Base-by-base conservation (phyloP, 2,888 invertebrate genomes). In the Rhyacophila evoluta region DNA sequence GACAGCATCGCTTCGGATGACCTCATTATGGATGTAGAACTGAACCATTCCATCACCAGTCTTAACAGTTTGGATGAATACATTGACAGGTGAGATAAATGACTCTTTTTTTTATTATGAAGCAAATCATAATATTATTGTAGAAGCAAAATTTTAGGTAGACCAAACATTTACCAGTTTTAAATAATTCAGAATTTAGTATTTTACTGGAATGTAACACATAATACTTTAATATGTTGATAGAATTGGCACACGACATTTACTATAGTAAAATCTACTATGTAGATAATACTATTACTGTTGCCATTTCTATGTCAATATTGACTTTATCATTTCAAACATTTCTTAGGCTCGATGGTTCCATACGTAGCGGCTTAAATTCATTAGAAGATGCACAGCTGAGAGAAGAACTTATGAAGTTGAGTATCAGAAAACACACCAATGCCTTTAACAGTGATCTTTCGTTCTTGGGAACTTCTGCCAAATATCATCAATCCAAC, bases 1-100 rank as follows among this genome's bases (percentile, higher is more conserved):
- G 94, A 94, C 83, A 96, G 96, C 83, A 93, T 96, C 79, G 94
- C 95, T 41, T 96, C 95, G 3, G 96, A 96, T 84, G 96, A 96
- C 87, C 90, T 96, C 80, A 96, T 96, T 93, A 92, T 95, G 91
- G 96, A 96, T 87, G 95, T 94, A 84, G 95, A 96, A 83, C 89
- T 91, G 80, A 92, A 91, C 83, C 91, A 89, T 80, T 91, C 91
- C 79, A 89, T 92, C 84, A 92, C 92, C 80, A 89, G 89, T 82
- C 84, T 90, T 78, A 89, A 90, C 83, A 90, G 90, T 83, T 91
- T 91, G 82, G 87, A 87, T 74, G 87, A 86, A 81, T 89, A 90
- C 81, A 91, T 91, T 83, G 91, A 91, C 84, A 90, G 92, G 92
- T 92, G 85, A 81, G 39, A 27, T 6, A 33, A 33, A 4, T 33